Conservation (phyloP, 2,888 invertebrate species). For the Galerucella calmariensis region DNA sequence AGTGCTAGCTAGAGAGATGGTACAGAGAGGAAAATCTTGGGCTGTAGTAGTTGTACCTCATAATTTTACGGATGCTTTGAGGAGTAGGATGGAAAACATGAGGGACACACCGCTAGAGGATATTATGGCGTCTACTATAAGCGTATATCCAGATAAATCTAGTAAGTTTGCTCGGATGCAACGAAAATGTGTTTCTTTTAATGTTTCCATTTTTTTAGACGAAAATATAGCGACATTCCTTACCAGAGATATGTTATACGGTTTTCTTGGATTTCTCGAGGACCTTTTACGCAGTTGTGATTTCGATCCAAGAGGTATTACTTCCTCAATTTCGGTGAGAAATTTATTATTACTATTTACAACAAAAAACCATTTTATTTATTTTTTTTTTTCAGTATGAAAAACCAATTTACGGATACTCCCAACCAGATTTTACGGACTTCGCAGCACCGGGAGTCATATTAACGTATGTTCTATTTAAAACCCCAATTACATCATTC, state of each 20-base stretch:
- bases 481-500: too few relatives aligned
- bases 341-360: neutral
- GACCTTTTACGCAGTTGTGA: constrained; percentile 73
- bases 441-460: constrained; percentile 95
- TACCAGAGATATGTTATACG: constrained; percentile 76
- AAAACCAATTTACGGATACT: constrained; percentile 79
- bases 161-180: constrained; percentile 69
- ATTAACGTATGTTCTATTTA: constrained; percentile 74
- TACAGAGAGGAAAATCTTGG: constrained; percentile 79
- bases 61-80: constrained; percentile 80
- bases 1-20: constrained; percentile 72
- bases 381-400: constrained; percentile 70
- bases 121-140: constrained; percentile 74
- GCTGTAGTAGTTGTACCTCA: constrained; percentile 78
- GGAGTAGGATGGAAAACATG: constrained; percentile 67
- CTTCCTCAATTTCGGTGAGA: constrained; percentile 71
- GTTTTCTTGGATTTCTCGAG: constrained; percentile 79
- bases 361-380: too few relatives aligned
- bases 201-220: constrained; percentile 69
- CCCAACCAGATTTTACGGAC: constrained; percentile 87
- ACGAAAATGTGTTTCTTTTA: neutral
- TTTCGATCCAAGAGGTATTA: constrained; percentile 72
- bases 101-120: constrained; percentile 69
- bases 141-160: constrained; percentile 83
- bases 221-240: constrained; percentile 89